Evolutionary conservation across 2,888 invertebrate genomes (phyloP).

Genomic region (Apodemia hepburni): DNA sequence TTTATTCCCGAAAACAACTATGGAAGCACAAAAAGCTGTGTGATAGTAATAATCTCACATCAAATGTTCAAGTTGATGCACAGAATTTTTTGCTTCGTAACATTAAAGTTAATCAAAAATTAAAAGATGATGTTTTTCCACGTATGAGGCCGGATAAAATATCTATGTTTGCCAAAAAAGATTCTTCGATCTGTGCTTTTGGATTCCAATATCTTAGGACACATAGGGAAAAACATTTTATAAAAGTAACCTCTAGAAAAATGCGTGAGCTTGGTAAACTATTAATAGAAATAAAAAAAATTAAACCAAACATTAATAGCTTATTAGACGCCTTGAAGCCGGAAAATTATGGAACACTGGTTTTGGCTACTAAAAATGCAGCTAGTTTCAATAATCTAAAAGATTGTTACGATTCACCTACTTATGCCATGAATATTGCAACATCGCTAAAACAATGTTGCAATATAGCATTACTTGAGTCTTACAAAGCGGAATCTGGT

Average conservation of each 20-base stretch:
- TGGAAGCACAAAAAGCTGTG: no score
- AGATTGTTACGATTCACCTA: constrained; percentile 23
- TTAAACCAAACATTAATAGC: constrained; percentile 23
- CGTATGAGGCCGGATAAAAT: constrained; percentile 17
- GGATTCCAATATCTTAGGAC: constrained; percentile 27
- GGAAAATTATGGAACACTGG: constrained; percentile 20
- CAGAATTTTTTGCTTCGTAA: no score
- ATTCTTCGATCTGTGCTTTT: constrained; percentile 30
- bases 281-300: constrained; percentile 27
- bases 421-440: constrained; percentile 33
- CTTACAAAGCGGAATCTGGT: constrained; percentile 4
- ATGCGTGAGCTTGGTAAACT: constrained; percentile 31
- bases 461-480: constrained; percentile 29
- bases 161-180: constrained; percentile 29
- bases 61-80: no score
- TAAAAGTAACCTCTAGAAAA: constrained; percentile 31
- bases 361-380: constrained; percentile 21
- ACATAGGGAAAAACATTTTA: constrained; percentile 32
- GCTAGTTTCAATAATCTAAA: constrained; percentile 16
- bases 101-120: no score
- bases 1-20: no score
- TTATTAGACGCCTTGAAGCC: constrained; percentile 18
- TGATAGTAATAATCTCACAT: no score
- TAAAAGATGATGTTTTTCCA: no score
- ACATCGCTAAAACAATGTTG: constrained; percentile 32